A percentile compares a stretch with the other conserved stretches of the same genome.
phyloP scores from a whole-genome alignment of 2,797 vertebrate species.

The Petrocephalus schoutedeni region DNA sequence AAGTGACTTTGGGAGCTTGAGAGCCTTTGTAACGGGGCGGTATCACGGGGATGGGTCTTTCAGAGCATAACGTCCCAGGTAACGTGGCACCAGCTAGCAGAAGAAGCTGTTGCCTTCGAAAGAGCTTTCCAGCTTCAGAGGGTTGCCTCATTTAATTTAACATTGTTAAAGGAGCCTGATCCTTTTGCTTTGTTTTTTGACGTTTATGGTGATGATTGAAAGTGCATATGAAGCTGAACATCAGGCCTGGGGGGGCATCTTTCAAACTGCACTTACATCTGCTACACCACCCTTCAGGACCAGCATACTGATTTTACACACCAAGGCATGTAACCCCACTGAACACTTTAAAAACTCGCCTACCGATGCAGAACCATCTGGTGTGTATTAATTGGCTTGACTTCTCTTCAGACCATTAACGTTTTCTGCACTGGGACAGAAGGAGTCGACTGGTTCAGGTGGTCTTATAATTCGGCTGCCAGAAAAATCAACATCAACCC shows the following conservation, averaged over 20 bases:
- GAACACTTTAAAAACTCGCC: background rate
- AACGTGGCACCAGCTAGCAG: background rate
- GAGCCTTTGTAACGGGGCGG: background rate
- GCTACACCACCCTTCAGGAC: background rate
- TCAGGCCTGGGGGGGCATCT: background rate
- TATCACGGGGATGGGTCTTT: background rate
- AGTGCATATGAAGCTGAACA: background rate
- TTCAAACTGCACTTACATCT: background rate
- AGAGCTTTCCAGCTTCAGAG: constrained; percentile 6
- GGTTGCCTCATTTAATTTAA: constrained; percentile 12
- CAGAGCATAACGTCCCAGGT: background rate
- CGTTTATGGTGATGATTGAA: background rate
- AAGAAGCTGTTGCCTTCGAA: constrained; percentile 23
- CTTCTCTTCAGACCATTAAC: background rate
- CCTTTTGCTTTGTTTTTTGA: background rate
- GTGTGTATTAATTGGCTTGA: background rate
- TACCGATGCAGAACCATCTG: background rate
- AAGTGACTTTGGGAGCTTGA: background rate
- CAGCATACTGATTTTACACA: background rate
- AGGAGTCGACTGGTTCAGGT: background rate
- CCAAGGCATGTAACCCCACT: background rate
- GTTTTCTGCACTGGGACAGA: background rate
- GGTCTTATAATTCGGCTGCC: background rate
- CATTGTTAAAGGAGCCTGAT: background rate
- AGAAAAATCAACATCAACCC: background rate